These are phyloP conservation scores for Hippocampus mohnikei DNA, from an alignment of 2,113 vertebrate species.

Conservation along the genomic window DNA sequence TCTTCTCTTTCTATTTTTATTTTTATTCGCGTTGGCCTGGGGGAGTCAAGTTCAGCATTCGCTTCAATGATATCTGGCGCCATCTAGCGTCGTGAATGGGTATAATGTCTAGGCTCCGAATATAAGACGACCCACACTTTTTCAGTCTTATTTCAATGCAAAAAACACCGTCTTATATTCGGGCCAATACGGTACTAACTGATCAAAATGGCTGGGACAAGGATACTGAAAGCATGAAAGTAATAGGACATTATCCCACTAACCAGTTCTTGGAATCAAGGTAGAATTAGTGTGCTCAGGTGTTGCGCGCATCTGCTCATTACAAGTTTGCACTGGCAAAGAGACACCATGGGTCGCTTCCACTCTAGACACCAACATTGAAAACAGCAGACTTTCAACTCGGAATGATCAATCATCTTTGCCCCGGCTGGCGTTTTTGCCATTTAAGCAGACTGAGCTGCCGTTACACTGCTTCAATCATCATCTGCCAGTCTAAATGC, in stretches of 20 bases:
- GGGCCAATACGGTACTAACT: background rate
- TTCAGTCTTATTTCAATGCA: too few relatives aligned
- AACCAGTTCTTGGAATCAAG: constrained; percentile 55
- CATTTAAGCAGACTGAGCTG: constrained; percentile 54
- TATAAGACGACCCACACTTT: too few relatives aligned
- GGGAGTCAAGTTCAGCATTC: too few relatives aligned
- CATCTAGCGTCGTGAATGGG: too few relatives aligned
- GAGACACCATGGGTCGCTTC: constrained; percentile 23
- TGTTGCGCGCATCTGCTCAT: constrained; percentile 61
- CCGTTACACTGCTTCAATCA: constrained; percentile 68
- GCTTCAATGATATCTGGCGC: too few relatives aligned
- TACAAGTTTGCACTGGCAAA: constrained; percentile 41
- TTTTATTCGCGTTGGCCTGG: too few relatives aligned
- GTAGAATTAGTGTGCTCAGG: constrained; percentile 62
- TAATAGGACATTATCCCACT: constrained; percentile 45
- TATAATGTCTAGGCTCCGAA: too few relatives aligned
- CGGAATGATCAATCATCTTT: constrained; percentile 61
- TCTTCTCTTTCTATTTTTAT: too few relatives aligned
- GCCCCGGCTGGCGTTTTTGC: constrained; percentile 53
- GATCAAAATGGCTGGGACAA: background rate
- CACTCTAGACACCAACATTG: constrained; percentile 32
- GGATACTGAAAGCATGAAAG: constrained; percentile 7
- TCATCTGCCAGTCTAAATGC: constrained; percentile 65
- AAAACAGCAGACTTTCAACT: constrained; percentile 38
- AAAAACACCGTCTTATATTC: too few relatives aligned